Evolutionary conservation across 2,888 invertebrate genomes (phyloP).

Genomic region (Adineta ricciae): DNA sequence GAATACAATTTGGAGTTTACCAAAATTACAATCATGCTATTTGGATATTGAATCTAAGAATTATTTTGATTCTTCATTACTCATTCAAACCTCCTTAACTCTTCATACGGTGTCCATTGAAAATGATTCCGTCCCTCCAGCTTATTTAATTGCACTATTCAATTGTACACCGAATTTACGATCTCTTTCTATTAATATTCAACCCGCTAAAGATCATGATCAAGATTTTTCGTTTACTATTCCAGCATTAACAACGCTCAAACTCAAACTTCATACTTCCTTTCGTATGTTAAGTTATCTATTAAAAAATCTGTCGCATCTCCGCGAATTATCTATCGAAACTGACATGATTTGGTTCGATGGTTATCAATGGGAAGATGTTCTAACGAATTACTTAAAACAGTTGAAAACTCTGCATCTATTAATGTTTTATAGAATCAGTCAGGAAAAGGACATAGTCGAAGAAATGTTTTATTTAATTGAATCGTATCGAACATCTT

Average conservation of each 20-base stretch:
- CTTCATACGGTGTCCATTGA: background rate
- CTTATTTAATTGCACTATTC: background rate
- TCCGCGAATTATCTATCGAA: background rate
- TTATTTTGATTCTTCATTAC: too few relatives aligned
- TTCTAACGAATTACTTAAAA: background rate
- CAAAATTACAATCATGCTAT: background rate
- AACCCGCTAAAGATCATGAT: too few relatives aligned
- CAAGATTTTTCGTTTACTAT: too few relatives aligned
- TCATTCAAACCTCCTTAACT: background rate
- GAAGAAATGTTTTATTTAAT: background rate
- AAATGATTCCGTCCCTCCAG: background rate
- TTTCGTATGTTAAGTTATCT: background rate
- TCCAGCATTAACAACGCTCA: background rate
- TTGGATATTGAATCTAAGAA: background rate
- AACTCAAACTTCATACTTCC: background rate
- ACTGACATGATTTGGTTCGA: background rate
- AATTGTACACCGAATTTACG: background rate
- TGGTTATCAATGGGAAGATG: background rate
- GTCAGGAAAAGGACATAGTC: background rate
- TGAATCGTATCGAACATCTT: background rate
- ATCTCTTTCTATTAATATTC: background rate
- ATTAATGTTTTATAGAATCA: background rate
- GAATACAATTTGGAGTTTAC: background rate
- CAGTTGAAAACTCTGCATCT: background rate
- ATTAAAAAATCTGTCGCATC: background rate